Percentiles rank a stretch among this genome's conserved stretches.
Evolutionary conservation across 2,797 vertebrate species (phyloP).

Genomic region (Chloroceryle amazona): DNA sequence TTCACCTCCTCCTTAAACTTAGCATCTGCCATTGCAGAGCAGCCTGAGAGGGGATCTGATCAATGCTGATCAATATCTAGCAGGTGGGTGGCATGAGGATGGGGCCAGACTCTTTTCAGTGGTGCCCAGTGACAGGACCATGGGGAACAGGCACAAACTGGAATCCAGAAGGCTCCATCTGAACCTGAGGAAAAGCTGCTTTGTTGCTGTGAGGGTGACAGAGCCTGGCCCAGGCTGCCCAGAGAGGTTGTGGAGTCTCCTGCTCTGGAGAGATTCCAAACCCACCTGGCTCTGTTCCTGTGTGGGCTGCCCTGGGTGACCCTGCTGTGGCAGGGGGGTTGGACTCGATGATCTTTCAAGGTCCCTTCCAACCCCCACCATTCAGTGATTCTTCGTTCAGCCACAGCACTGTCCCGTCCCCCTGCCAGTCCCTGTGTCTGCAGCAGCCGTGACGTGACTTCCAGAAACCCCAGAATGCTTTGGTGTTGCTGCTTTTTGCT

Average conservation of each 20-base stretch:
- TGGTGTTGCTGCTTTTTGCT: neutral
- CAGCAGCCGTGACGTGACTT: too few relatives aligned
- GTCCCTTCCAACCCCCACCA: neutral
- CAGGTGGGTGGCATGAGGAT: neutral
- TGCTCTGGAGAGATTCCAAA: neutral
- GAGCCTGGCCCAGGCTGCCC: neutral
- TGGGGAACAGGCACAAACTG: neutral
- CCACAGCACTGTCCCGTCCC: too few relatives aligned
- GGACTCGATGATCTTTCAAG: neutral
- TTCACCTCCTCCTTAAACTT: neutral
- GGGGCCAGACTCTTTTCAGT: neutral
- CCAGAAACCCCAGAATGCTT: too few relatives aligned
- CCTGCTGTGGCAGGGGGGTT: neutral
- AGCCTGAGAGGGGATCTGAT: neutral
- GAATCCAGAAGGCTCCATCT: neutral
- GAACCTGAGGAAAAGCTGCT: neutral
- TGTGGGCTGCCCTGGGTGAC: neutral
- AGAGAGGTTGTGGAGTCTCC: neutral
- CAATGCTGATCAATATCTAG: neutral
- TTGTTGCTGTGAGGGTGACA: neutral
- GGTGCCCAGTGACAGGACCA: neutral
- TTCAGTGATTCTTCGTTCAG: too few relatives aligned
- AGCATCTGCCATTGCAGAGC: fast-evolving
- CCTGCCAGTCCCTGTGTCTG: too few relatives aligned
- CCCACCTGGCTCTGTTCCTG: too few relatives aligned